Evolutionary conservation across 2,113 vertebrate genomes (phyloP), one percentile per base, ranked within the genome.

Genomic region (Psettodes erumei): DNA sequence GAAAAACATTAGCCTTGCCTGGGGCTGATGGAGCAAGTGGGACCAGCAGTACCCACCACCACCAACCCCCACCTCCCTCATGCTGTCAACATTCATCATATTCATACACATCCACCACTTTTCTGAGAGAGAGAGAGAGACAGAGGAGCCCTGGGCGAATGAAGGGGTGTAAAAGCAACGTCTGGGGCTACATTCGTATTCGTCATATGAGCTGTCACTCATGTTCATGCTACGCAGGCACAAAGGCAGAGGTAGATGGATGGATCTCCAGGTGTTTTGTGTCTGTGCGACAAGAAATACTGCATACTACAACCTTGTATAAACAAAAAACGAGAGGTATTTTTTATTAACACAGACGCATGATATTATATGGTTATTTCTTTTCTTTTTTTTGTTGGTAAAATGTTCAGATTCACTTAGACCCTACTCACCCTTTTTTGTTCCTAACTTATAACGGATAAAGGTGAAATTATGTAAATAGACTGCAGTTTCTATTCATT

Each of bases 21-120:
- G 8, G 16, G 54, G 54, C 62, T 76, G 72, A 86, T 1, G 6
- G 53, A 77, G 69, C 59, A 72, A 58, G 48, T 53, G 69, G 77
- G 74, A 69, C 60, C 72, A 42, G 51, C 64, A 72, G 64, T 6
- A 5, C 53, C 37, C 11, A 2, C 12, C 12, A 15, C 37, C 37
- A 10, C 38, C 38, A 8, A 11, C 33, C 8, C 38, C 16, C 23
- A 27, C 45, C n/a, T 27, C 9, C 7, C 40, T 65, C 53, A 45
- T 11, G 30, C 75, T 81, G 82, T 89, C 88, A 85, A 37, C 76
- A 54, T 62, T 32, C 65, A 86, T 90, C 81, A 81, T 21, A 55
- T 38, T 75, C 42, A 64, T 38, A 69, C 60, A 76, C 50, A 56
- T 72, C 51, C n/a, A 30, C 30, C 71, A 23, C 80, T 76, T 74